phyloP scores from a whole-genome alignment of 2,113 vertebrate species.

The Oncorhynchus keta region DNA sequence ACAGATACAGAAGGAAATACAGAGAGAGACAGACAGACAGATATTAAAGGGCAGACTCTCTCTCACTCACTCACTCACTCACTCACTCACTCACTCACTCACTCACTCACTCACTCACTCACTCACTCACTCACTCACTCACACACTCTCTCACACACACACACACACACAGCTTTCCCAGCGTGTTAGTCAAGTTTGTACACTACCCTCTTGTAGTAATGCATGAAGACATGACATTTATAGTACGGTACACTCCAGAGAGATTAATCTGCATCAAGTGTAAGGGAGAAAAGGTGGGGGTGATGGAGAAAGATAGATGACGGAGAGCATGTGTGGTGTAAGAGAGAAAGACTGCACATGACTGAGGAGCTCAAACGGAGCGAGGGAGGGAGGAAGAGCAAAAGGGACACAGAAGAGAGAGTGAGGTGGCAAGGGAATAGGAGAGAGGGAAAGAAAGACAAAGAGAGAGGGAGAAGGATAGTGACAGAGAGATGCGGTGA shows the following conservation, averaged over 20 bases:
- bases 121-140: too few relatives aligned
- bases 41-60: too few relatives aligned
- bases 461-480: not conserved
- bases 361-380: slow-evolving; percentile 45
- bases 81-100: too few relatives aligned
- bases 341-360: slow-evolving; percentile 52
- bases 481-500: not conserved
- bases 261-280: not conserved
- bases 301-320: slow-evolving; percentile 62
- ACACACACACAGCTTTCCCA: too few relatives aligned
- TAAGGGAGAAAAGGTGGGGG: not conserved
- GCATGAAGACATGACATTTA: not conserved
- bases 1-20: not conserved
- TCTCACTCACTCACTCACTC: too few relatives aligned
- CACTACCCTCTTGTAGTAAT: too few relatives aligned
- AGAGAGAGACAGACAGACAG: too few relatives aligned
- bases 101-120: too few relatives aligned
- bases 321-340: slow-evolving; percentile 26
- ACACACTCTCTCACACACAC: too few relatives aligned
- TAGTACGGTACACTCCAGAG: not conserved
- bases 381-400: slow-evolving; percentile 27
- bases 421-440: slow-evolving; percentile 2
- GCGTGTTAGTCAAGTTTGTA: too few relatives aligned
- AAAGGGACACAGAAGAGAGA: slow-evolving; percentile 47
- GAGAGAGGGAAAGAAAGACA: slow-evolving; percentile 29